Evolutionary conservation across 1,140 invertebrate genomes (phyloP), one percentile per base, ranked within the genome.

Genomic region (Oreohelix idahoensis): DNA sequence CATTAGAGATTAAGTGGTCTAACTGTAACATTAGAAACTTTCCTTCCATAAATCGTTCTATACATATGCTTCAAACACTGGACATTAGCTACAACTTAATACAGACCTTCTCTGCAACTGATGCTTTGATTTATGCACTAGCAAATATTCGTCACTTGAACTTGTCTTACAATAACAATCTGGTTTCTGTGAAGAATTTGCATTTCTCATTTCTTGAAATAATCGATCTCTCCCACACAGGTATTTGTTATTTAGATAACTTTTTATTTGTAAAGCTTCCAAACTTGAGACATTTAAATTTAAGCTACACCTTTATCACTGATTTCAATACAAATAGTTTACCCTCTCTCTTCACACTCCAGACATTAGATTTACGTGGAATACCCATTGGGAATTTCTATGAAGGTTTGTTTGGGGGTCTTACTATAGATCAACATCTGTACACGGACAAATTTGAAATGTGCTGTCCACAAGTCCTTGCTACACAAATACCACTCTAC

Each of bases 391-490:
- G n/a, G 15, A 42, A 42, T 10, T 11, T 15, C 2, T 26, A 0
- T 10, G 20, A n/a, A n/a, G 38, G 39, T 32, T 4, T 32, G n/a
- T 73, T 73, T 45, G 13, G 39, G 1, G 42, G 38, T 42, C 26
- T 73, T 11, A 29, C 23, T 1, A 42, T 45, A 5, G 20, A 10
- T 23, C 11, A n/a, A 13, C 1, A 26, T 73, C 20, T 89, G 23
- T 83, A 69, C 15, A 84, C 86, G 1, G 86, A 87, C 32, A 53
- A 85, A 2, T 89, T 75, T 74, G 76, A 77, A 70, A 84, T 89
- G 32, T 90, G 89, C 66, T 90, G 89, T 69, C 45, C 83, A 32
- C 39, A 81, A 58, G 58, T 49, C 29, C 26, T 49, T 42, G 84
- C 84, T 17, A 32, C 51, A 13, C 42, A 74, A 58, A 83, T 89